Base-by-base conservation (phyloP, 2,113 vertebrate species). In the Gobiocypris rarus region DNA sequence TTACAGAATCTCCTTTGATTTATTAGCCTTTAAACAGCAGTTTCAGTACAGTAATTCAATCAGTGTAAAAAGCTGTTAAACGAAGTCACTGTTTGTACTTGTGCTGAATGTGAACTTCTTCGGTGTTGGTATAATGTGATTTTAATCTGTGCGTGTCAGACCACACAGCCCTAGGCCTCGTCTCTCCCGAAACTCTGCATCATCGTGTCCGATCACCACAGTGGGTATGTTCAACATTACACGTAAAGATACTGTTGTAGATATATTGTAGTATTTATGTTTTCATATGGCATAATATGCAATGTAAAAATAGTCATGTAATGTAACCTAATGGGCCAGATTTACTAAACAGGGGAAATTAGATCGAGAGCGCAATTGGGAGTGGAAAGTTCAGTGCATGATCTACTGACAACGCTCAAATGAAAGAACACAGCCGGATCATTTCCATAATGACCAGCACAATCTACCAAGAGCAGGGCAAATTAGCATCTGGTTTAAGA, bases 141-240 rank as follows among this genome's bases (percentile, higher is more conserved):
- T 77, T 54, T 17, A 59, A 73, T 74, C 83, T 86, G 70, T 86
- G 69, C 85, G 9, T 84, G 52, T 75, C 87, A 98, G 96, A 91
- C 92, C 95, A 73, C 93, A 94, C 88, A 97, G 96, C 90, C 97
- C 97, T 83, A 95, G 96, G 87, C 92, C 94, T 86, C 94, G 96
- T 34, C 81, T 94, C 89, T 86, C 89, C 84, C 95, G 95, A 87
- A 95, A 90, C 17, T 82, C 90, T 3, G 89, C 89, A 9, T 89
- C 94, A 69, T 92, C 94, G 50, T 92, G 92, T 45, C 93, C 95
- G 0, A 93, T 98, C 91, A 99, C 96, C 69, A 97, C 96, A 91
- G 93, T 98, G 14, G 98, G 98, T 99, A 94, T 92, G 93, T 90
- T 86, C 34, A 45, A 11, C 24, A 28, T 43, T 26, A 34, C 56